Percentiles rank a stretch among this genome's conserved stretches.
Evolutionary conservation across 2,888 invertebrate genomes (phyloP).

Genomic region (Laothoe populi): DNA sequence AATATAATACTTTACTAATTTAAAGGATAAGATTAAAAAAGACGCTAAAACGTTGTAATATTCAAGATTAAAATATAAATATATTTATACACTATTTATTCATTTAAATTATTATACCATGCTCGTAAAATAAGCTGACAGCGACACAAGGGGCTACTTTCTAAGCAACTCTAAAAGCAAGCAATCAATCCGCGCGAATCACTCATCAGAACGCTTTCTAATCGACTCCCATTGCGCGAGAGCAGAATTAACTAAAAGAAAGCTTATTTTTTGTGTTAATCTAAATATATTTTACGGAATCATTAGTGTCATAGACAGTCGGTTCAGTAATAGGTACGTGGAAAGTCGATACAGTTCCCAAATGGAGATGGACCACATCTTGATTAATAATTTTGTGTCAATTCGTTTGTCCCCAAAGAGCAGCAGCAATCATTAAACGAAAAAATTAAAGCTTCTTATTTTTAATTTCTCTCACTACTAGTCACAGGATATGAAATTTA

Average conservation of each 20-base stretch:
- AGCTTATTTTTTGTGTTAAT: constrained; percentile 41
- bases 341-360: background rate
- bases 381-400: too few species aligned
- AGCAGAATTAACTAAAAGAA: constrained; percentile 63
- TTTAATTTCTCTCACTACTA: background rate
- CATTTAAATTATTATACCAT: constrained; percentile 5
- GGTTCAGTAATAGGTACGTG: background rate
- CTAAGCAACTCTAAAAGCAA: constrained; percentile 74
- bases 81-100: background rate
- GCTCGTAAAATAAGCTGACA: constrained; percentile 48
- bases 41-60: too few species aligned
- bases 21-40: too few species aligned
- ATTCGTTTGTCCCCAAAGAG: too few species aligned
- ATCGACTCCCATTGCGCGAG: constrained; percentile 66
- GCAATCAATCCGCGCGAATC: constrained; percentile 79
- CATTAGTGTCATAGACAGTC: background rate
- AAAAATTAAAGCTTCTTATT: too few species aligned
- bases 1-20: background rate
- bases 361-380: too few species aligned
- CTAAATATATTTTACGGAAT: constrained; percentile 31
- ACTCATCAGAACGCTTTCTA: constrained; percentile 83
- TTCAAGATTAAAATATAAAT: too few species aligned
- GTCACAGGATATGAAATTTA: background rate
- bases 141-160: constrained; percentile 71
- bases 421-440: too few species aligned